Evolutionary conservation across 2,797 vertebrate species (phyloP).

Genomic region (Myotis planiceps): DNA sequence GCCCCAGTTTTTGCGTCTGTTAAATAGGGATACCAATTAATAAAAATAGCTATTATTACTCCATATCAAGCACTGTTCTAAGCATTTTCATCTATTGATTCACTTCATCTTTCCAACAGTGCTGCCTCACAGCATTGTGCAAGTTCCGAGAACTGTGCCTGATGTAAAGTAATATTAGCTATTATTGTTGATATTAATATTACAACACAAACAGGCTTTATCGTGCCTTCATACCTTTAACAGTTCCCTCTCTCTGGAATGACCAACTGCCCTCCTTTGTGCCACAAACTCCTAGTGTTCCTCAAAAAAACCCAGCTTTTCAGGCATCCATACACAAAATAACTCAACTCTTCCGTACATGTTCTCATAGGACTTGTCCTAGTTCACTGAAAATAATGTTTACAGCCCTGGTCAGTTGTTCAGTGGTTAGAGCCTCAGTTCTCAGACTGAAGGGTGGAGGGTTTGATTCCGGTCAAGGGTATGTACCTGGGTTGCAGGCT

Average conservation of each 20-base stretch:
- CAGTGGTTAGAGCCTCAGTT: too few species aligned
- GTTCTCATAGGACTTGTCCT: background rate
- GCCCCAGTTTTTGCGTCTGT: background rate
- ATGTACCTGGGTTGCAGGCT: too few species aligned
- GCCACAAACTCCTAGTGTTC: background rate
- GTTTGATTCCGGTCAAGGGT: too few species aligned
- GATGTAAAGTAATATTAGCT: background rate
- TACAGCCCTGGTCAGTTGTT: too few species aligned
- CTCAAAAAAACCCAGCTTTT: background rate
- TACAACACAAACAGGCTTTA: conserved; percentile 15
- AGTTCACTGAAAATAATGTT: background rate
- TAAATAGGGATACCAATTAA: background rate
- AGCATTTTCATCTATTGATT: background rate
- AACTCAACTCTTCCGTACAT: background rate
- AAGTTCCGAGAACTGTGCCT: background rate
- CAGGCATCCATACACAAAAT: background rate
- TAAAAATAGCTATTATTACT: background rate
- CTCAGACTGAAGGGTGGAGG: too few species aligned
- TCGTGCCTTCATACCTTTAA: background rate
- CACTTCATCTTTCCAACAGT: background rate
- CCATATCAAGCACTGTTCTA: background rate
- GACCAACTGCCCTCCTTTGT: background rate
- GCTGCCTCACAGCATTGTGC: background rate
- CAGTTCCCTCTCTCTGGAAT: background rate
- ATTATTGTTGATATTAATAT: background rate